Evolutionary conservation across 2,888 invertebrate species (phyloP), one percentile per base, ranked within the genome.

Genomic region (Congeria kusceri): DNA sequence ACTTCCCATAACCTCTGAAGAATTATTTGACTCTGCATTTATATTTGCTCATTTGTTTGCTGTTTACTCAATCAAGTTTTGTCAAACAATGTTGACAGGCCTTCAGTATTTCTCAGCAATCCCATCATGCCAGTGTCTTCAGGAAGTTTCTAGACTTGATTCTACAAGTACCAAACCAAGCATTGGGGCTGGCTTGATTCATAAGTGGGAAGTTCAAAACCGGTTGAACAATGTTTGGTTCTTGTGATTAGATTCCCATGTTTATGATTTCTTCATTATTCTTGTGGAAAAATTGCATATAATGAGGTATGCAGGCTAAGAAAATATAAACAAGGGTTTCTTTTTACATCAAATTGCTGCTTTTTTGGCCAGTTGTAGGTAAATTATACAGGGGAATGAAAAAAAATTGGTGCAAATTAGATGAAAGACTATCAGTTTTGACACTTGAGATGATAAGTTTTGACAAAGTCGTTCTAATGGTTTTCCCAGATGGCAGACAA

Each of bases 371-470:
- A 49, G 53, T 28, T 49, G 44, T 58, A 61, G 28, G 44, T 39
- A 53, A 32, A 32, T 66, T 57, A 53, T 57, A 66, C 29, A 39
- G 56, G 66, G 49, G 65, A 62, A 58, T 72, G 71, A 27, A 58
- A 46, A 46, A 59, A 59, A 66, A 69, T 70, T 49, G 66, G 70
- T 59, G 59, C 70, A 70, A 76, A 70, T 75, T 75, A 63, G 68
- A 70, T 49, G 70, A 70, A 56, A 70, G 76, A 59, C 32, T 39
- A 64, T 69, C 64, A 69, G 67, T 69, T 66, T 76, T 76, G 76
- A 76, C 76, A 76, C 70, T 61, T 61, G 61, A 75, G 76, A 70
- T 65, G 76, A 76, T 76, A 70, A 76, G 69, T 75, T 76, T 76
- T 76, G 76, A 76, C 76, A 76, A 76, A 65, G 23, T 65, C 59